Conservation (phyloP, 2,888 invertebrate species). For the Theristus sp. region DNA sequence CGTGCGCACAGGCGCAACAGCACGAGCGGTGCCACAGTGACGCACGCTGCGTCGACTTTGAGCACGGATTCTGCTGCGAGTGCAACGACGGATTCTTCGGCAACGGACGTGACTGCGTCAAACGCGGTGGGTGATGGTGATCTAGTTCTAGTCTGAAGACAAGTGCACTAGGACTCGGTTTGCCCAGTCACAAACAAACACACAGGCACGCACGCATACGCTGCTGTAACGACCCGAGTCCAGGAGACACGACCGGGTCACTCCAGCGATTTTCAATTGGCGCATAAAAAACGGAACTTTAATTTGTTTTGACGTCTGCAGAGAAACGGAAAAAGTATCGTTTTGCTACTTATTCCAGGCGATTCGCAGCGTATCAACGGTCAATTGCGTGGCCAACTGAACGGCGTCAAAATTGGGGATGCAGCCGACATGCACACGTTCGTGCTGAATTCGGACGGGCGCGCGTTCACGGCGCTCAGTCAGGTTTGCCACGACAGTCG, state of each 20-base stretch:
- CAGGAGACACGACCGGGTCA: too few species aligned
- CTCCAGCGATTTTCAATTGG: too few species aligned
- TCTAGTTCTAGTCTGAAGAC: too few species aligned
- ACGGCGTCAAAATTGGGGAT: slow-evolving; percentile 51
- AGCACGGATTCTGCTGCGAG: slow-evolving; percentile 67
- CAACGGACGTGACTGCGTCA: slow-evolving; percentile 73
- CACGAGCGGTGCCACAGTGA: slow-evolving; percentile 48
- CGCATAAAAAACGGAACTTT: too few species aligned
- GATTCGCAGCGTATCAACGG: slow-evolving; percentile 70
- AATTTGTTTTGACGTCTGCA: not conserved
- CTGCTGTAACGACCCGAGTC: too few species aligned
- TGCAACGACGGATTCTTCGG: slow-evolving; percentile 65
- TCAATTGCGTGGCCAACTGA: slow-evolving; percentile 61
- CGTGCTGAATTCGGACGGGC: slow-evolving; percentile 63
- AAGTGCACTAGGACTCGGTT: too few species aligned
- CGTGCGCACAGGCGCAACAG: not conserved
- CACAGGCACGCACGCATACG: too few species aligned
- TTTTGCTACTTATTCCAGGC: slow-evolving; percentile 38
- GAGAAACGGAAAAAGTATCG: not conserved
- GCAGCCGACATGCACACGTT: slow-evolving; percentile 70
- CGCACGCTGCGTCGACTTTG: slow-evolving; percentile 61
- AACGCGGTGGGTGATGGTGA: slow-evolving; percentile 41
- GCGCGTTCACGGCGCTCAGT: slow-evolving; percentile 70
- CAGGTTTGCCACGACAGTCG: slow-evolving; percentile 1
- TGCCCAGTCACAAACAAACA: too few species aligned